Evolutionary conservation across 2,797 vertebrate species (phyloP).

Genomic region (Hylomyscus alleni): DNA sequence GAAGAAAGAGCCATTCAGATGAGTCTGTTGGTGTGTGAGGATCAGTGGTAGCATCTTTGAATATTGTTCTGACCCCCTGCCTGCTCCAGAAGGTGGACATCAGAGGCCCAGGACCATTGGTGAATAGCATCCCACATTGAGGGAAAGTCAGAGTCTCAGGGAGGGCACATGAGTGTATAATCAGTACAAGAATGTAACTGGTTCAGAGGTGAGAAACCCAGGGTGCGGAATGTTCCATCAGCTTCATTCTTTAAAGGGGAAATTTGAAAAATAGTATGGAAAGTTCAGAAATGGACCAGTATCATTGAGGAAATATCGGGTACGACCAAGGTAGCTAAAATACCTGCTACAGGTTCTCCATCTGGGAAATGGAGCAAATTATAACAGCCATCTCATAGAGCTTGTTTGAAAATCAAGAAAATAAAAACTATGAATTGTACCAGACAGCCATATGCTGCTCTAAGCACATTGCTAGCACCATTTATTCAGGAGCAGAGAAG

Average conservation of each 20-base stretch:
- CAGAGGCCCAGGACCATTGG: not conserved
- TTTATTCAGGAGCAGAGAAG: not conserved
- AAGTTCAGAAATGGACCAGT: not conserved
- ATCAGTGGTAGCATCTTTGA: slow-evolving; percentile 42
- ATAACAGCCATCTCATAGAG: not conserved
- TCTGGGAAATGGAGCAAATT: not conserved
- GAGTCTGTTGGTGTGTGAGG: not conserved
- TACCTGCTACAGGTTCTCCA: not conserved
- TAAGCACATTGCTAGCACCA: not conserved
- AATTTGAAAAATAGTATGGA: not conserved
- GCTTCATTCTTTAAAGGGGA: not conserved
- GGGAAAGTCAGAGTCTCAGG: not conserved
- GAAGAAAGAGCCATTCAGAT: slow-evolving; percentile 64
- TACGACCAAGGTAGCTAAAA: not conserved
- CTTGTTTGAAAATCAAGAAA: not conserved
- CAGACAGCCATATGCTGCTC: not conserved
- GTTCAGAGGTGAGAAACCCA: not conserved
- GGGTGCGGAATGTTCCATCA: not conserved
- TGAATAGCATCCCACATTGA: not conserved
- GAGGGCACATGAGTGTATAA: accelerated
- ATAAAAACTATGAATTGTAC: not conserved
- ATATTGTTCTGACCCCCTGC: slow-evolving; percentile 47
- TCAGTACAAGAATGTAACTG: not conserved
- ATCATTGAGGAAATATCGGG: not conserved
- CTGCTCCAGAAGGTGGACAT: slow-evolving; percentile 37